phyloP scores from a whole-genome alignment of 2,888 invertebrate species.

The Aricia artaxerxes region DNA sequence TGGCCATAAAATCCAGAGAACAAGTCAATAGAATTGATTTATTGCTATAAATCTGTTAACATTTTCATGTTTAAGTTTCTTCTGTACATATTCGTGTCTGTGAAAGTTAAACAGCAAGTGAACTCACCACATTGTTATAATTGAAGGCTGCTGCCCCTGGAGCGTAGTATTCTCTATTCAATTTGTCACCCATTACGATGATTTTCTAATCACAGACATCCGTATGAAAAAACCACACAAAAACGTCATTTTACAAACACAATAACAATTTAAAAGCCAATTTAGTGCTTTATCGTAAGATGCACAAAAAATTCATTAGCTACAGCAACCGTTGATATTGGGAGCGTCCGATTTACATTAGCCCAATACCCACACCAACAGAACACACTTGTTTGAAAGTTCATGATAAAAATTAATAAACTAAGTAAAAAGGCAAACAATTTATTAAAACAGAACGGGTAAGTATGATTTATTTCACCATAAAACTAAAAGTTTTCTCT shows the following conservation, averaged over 20 bases:
- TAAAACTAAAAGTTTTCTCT: background rate
- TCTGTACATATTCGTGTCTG: constrained; percentile 40
- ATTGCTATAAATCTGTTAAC: background rate
- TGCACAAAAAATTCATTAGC: constrained; percentile 17
- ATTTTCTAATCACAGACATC: constrained; percentile 49
- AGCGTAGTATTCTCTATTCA: constrained; percentile 69
- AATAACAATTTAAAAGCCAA: constrained; percentile 13
- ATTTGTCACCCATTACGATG: constrained; percentile 68
- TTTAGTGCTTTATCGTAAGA: constrained; percentile 30
- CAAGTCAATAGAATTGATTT: background rate
- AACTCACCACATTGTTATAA: constrained; percentile 75
- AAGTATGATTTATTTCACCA: background rate
- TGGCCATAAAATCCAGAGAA: background rate
- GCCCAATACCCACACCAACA: constrained; percentile 11
- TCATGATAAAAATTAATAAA: background rate
- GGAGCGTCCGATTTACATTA: constrained; percentile 62
- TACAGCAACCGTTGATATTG: constrained; percentile 49
- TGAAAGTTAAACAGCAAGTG: background rate
- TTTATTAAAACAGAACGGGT: background rate
- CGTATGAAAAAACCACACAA: constrained; percentile 47
- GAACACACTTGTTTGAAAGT: background rate
- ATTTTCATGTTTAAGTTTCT: background rate
- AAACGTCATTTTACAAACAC: constrained; percentile 48
- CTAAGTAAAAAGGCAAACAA: background rate
- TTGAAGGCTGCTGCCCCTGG: constrained; percentile 71